Percentiles rank a stretch among this genome's conserved stretches.
These are phyloP conservation scores for Eubucco bourcierii DNA, from an alignment of 2,113 vertebrate species.

Conservation along the genomic window DNA sequence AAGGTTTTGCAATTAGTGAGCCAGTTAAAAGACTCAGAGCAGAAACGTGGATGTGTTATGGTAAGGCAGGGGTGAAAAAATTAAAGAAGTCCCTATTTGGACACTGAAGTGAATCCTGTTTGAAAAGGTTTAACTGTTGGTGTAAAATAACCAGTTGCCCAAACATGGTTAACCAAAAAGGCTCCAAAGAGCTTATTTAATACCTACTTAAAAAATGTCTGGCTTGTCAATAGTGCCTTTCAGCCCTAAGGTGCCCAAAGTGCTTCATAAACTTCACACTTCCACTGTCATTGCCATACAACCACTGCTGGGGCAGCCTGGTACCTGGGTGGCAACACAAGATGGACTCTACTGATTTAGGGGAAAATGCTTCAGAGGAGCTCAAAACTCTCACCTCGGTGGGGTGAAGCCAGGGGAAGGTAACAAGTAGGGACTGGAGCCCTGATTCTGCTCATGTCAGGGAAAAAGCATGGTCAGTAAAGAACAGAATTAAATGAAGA, in stretches of 20 bases:
- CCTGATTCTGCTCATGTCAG: neutral
- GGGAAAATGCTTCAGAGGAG: neutral
- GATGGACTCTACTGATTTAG: neutral
- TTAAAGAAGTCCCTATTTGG: neutral
- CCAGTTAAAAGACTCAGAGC: neutral
- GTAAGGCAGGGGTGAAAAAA: neutral
- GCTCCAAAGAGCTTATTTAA: constrained; percentile 20
- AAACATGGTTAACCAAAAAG: constrained; percentile 58
- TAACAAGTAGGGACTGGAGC: neutral
- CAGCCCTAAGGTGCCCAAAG: neutral
- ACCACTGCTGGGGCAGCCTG: neutral
- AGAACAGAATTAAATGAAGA: neutral
- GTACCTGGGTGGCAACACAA: neutral
- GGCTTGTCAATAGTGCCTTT: constrained; percentile 28
- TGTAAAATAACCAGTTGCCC: constrained; percentile 26
- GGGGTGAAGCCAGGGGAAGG: neutral
- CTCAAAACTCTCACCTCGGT: neutral
- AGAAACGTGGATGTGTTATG: neutral
- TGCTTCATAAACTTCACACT: neutral
- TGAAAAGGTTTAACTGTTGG: neutral
- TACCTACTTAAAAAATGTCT: constrained; percentile 11
- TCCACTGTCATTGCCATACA: neutral
- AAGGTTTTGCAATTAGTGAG: constrained; percentile 40
- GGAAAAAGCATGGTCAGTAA: neutral
- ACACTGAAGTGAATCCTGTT: neutral